Conservation (phyloP, 2,797 vertebrate species). For the Enteromius paludinosus region DNA sequence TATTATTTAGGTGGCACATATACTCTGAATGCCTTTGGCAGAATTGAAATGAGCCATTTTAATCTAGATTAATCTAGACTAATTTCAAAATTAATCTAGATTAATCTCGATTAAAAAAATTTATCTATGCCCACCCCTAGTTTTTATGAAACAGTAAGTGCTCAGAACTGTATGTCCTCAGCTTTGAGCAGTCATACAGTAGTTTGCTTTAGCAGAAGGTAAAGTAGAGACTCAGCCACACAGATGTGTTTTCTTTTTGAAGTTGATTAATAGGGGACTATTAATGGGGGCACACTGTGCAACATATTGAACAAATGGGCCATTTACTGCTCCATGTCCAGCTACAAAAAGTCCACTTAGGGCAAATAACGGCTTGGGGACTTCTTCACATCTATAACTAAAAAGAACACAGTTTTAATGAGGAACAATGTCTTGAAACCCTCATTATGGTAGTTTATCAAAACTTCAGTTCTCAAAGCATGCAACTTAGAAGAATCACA, state of each 20-base stretch:
- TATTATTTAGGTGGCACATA: too few species aligned
- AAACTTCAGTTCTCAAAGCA: not conserved
- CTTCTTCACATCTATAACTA: not conserved
- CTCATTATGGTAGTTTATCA: not conserved
- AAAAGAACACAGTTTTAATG: not conserved
- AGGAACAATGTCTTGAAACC: not conserved
- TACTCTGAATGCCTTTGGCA: too few species aligned
- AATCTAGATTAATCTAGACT: too few species aligned
- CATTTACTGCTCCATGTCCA: conserved; percentile 12
- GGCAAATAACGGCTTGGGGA: not conserved
- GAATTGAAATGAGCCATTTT: too few species aligned
- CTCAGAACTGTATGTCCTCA: too few species aligned
- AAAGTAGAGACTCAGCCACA: not conserved
- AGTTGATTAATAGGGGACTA: conserved; percentile 41
- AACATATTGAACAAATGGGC: conserved; percentile 14
- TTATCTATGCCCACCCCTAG: too few species aligned
- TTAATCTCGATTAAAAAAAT: too few species aligned
- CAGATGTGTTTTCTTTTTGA: conserved; percentile 3
- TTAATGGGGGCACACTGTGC: conserved; percentile 12
- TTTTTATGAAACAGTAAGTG: not conserved
- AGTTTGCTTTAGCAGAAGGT: not conserved
- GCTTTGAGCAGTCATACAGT: not conserved
- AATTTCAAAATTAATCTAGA: too few species aligned
- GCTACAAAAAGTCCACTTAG: conserved; percentile 8
- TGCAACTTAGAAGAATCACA: not conserved